Evolutionary conservation across 2,888 invertebrate species (phyloP).

Genomic region (Elegia similella): DNA sequence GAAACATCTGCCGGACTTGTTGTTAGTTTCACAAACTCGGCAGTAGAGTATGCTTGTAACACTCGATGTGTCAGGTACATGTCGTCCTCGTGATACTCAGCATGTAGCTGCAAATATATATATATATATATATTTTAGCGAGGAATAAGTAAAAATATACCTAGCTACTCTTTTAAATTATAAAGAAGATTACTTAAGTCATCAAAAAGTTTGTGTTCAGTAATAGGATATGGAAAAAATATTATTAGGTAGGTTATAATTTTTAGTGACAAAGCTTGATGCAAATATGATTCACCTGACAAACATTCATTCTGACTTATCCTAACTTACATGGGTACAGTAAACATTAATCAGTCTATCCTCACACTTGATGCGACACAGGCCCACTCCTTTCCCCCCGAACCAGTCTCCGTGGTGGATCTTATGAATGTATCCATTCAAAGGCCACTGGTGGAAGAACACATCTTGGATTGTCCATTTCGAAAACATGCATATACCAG

Average conservation of each 20-base stretch:
- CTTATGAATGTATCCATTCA: conserved; percentile 99
- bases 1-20: conserved; percentile 89
- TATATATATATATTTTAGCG: no score
- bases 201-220: no score
- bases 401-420: conserved; percentile 99
- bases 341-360: conserved; percentile 91
- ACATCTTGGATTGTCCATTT: conserved; percentile 92
- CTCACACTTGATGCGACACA: conserved; percentile 87
- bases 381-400: conserved; percentile 96
- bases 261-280: no score
- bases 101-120: conserved; percentile 88
- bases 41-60: conserved; percentile 96
- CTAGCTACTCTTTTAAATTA: no score
- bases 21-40: conserved; percentile 95
- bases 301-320: background rate
- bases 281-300: background rate
- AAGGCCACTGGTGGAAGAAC: conserved; percentile 95
- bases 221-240: background rate
- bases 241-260: no score
- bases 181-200: no score
- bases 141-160: no score
- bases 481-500: conserved; percentile 93
- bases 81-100: conserved; percentile 94
- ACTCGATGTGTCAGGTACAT: conserved; percentile 96
- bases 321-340: conserved; percentile 92